Evolutionary conservation across 2,797 vertebrate species (phyloP), one percentile per base, ranked within the genome.

Genomic region (Limosa lapponica): DNA sequence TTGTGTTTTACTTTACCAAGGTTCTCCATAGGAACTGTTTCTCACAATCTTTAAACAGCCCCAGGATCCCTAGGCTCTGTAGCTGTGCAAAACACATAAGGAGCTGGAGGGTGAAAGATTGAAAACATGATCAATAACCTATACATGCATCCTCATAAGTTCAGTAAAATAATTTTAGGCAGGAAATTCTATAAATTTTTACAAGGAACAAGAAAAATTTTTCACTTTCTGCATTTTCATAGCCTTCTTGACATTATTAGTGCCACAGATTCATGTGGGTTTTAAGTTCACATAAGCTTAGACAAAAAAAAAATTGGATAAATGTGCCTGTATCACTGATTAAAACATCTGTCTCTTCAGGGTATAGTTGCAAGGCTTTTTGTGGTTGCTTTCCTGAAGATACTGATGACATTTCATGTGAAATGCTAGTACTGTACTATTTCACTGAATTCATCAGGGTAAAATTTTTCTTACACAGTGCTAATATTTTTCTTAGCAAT

Each of bases 141-240:
- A 2, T 4, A 19, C 0, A 0, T 51, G 27, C 43, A 20, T 65
- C 44, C 28, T 77, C 23, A 4, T 17, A 59, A 62, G 1, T 59
- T 74, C 41, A 85, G 32, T 37, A 32, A 77, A 86, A 91, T 81
- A 19, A 14, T 71, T 85, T 55, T 17, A 18, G 17, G 11, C 32
- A 67, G 28, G 20, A 86, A 93, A 51, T 39, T 36, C 48, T 58
- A 10, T 30, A 61, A 25, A 39, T 14, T 49, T 71, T 28, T 74
- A 36, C 17, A 52, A 74, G 10, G 16, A 61, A 34, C 13, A 54
- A 36, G 10, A 58, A 28, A 57, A 59, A 17, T 8, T 1, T 66
- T 65, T 30, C 59, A 51, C 5, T 52, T 61, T 36, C 27, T 55
- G 11, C 22, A 8, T 75, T 84, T 55, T 39, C 15, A 2, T 10